Percentiles rank a stretch among this genome's conserved stretches.
phyloP scores from a whole-genome alignment of 2,113 vertebrate species.

The Nesoenas mayeri region DNA sequence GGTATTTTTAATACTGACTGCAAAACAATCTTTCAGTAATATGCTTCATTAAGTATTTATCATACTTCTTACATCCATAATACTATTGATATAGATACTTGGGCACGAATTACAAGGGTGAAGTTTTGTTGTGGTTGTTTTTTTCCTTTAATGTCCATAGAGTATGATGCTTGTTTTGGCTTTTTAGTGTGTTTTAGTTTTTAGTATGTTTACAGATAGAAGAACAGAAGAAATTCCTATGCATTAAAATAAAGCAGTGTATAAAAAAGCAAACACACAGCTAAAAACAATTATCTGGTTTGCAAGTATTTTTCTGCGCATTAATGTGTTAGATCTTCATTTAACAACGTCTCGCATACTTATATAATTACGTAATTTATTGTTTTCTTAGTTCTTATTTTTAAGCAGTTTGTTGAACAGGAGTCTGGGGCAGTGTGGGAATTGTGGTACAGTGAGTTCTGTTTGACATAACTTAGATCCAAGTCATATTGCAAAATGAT shows the following conservation, averaged over 20 bases:
- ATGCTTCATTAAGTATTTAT: conserved; percentile 65
- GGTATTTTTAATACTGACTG: conserved; percentile 63
- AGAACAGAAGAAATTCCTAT: conserved; percentile 55
- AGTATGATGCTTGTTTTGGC: conserved; percentile 64
- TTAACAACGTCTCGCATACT: background rate
- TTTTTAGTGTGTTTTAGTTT: conserved; percentile 39
- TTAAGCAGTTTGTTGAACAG: background rate
- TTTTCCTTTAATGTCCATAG: conserved; percentile 23
- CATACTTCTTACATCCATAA: conserved; percentile 29
- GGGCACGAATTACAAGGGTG: background rate
- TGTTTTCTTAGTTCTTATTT: background rate
- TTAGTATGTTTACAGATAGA: background rate
- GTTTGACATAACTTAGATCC: background rate
- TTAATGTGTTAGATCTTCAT: background rate
- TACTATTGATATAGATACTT: conserved; percentile 64
- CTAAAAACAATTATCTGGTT: background rate
- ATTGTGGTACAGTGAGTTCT: background rate
- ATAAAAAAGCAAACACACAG: background rate
- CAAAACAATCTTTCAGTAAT: conserved; percentile 66
- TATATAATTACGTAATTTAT: background rate
- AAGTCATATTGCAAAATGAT: background rate
- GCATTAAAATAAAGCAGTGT: background rate
- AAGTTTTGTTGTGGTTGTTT: background rate
- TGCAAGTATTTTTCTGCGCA: background rate
- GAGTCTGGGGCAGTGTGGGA: background rate